A percentile compares a stretch with the other conserved stretches of the same genome.
Conservation (phyloP, 1,140 invertebrate species). For the Mesaphorura yosii region DNA sequence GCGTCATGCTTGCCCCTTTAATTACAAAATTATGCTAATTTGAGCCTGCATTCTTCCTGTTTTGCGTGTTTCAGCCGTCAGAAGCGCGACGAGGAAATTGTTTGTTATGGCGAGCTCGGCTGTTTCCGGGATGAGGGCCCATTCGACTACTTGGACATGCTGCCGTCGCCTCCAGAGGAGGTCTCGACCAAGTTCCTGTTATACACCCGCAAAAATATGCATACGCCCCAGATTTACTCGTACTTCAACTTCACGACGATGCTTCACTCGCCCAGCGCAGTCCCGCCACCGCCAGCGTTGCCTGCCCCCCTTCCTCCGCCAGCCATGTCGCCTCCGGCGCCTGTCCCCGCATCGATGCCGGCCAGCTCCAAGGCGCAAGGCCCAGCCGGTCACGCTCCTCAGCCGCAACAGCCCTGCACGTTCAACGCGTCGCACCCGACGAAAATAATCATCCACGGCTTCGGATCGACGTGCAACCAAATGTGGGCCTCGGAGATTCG, state of each 20-base stretch:
- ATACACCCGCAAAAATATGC: conserved; percentile 37
- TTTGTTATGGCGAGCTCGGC: conserved; percentile 84
- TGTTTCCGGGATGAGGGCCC: conserved; percentile 85
- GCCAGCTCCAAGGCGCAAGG: too few relatives aligned
- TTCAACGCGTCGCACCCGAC: conserved; percentile 50
- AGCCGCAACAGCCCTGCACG: too few relatives aligned
- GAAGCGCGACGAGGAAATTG: conserved; percentile 43
- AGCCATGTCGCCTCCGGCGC: too few relatives aligned
- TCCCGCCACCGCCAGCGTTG: conserved; percentile 17
- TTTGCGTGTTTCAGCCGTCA: conserved; percentile 10
- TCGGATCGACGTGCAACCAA: conserved; percentile 75
- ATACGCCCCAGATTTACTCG: conserved; percentile 33
- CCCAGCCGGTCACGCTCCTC: too few relatives aligned
- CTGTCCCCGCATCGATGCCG: too few relatives aligned
- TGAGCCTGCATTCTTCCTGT: neutral
- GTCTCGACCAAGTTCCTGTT: conserved; percentile 57
- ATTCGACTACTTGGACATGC: conserved; percentile 55
- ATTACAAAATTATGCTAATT: conserved; percentile 6
- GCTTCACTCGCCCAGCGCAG: conserved; percentile 2
- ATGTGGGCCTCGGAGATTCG: conserved; percentile 90
- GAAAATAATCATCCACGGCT: conserved; percentile 88
- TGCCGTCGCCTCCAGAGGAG: conserved; percentile 75
- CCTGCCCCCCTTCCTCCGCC: too few relatives aligned
- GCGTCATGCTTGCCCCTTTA: neutral
- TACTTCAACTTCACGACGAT: conserved; percentile 48